A percentile compares a stretch with the other conserved stretches of the same genome.
Conservation (phyloP, 2,888 invertebrate genomes). For the Tanypteryx hageni region DNA sequence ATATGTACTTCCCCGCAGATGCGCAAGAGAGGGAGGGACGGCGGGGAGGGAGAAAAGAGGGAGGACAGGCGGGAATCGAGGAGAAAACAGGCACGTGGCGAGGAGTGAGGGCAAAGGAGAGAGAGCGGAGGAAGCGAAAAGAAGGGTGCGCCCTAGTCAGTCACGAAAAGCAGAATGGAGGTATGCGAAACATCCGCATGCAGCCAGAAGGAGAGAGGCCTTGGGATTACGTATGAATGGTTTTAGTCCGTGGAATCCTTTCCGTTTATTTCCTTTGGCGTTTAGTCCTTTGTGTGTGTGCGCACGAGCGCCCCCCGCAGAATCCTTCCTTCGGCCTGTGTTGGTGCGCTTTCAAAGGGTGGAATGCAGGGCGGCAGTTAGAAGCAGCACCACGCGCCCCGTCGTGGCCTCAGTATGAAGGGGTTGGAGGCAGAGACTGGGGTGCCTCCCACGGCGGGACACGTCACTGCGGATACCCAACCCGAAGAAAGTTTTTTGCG, state of each 20-base stretch:
- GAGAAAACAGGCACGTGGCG: background rate
- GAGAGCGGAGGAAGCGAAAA: background rate
- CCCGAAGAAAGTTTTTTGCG: background rate
- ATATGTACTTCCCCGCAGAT: background rate
- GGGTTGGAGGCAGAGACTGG: background rate
- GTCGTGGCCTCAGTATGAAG: background rate
- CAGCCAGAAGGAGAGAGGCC: background rate
- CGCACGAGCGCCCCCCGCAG: background rate
- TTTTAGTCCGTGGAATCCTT: slow-evolving; percentile 15
- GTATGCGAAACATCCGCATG: background rate
- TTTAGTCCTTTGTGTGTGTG: background rate
- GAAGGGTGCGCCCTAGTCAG: background rate
- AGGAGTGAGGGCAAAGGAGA: background rate
- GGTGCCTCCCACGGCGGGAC: background rate
- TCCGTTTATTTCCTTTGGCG: slow-evolving; percentile 19
- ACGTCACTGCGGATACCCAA: background rate
- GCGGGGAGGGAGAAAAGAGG: background rate
- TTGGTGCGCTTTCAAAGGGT: background rate
- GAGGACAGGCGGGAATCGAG: background rate
- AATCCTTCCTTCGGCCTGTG: background rate
- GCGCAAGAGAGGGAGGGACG: background rate
- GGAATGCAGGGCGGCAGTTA: slow-evolving; percentile 10
- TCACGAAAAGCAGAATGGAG: background rate
- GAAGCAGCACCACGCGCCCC: background rate
- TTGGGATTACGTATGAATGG: background rate